phyloP scores from a whole-genome alignment of 2,888 invertebrate genomes.

The Drosophila atripex region DNA sequence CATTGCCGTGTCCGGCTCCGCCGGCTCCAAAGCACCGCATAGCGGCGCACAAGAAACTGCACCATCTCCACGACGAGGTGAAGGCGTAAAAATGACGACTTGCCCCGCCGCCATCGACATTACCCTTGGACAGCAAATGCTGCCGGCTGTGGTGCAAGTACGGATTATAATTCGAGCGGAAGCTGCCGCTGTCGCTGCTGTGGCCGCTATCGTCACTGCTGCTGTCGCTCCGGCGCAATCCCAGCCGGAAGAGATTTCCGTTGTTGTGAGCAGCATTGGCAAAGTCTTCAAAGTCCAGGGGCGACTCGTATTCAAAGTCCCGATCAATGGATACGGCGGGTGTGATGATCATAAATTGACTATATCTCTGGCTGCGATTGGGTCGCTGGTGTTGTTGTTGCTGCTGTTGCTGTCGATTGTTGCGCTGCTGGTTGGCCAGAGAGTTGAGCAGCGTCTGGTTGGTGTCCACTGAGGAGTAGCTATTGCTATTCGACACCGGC shows the following conservation, averaged over 20 bases:
- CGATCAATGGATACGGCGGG: conserved; percentile 84
- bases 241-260: conserved; percentile 80
- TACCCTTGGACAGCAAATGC: conserved; percentile 78
- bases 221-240: conserved; percentile 73
- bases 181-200: conserved; percentile 81
- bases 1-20: conserved; percentile 66
- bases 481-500: conserved; percentile 80
- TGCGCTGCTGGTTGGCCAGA: conserved; percentile 66
- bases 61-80: conserved; percentile 83
- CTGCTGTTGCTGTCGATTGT: conserved; percentile 49
- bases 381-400: conserved; percentile 28
- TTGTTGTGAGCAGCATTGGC: conserved; percentile 77
- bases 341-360: conserved; percentile 83
- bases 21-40: conserved; percentile 83
- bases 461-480: conserved; percentile 82
- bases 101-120: conserved; percentile 30
- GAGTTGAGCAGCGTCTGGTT: conserved; percentile 82
- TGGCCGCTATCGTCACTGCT: conserved; percentile 77
- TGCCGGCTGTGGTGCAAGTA: conserved; percentile 82
- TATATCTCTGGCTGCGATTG: conserved; percentile 78
- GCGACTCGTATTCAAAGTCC: conserved; percentile 78
- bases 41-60: conserved; percentile 83
- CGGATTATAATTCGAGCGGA: conserved; percentile 82
- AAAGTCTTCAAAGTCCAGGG: conserved; percentile 69
- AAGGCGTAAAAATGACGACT: conserved; percentile 80